Evolutionary conservation across 2,888 invertebrate species (phyloP).

Genomic region (Cordilura impudica): DNA sequence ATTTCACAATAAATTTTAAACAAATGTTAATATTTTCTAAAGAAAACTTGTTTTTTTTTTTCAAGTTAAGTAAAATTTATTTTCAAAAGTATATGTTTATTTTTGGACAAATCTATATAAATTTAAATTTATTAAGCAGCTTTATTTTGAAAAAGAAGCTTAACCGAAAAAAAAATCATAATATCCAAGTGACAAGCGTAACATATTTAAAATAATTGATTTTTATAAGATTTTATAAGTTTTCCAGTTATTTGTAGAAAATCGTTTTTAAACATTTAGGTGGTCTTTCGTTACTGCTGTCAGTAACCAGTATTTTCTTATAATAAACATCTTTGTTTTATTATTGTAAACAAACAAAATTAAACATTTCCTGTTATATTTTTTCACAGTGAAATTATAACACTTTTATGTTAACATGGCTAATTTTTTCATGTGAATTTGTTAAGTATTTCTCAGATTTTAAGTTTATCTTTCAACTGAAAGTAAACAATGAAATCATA

Average conservation of each 20-base stretch:
- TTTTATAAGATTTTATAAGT: neutral
- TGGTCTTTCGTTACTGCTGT: neutral
- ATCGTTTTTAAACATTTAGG: neutral
- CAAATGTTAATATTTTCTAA: neutral
- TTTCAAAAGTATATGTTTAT: neutral
- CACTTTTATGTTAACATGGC: neutral
- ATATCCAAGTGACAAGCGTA: neutral
- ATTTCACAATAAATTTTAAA: neutral
- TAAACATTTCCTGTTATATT: slow-evolving; percentile 5
- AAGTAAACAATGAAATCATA: neutral
- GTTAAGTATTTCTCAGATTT: neutral
- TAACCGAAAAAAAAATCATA: neutral
- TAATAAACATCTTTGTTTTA: slow-evolving; percentile 10
- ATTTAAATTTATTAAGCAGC: slow-evolving; percentile 7
- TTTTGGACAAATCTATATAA: neutral
- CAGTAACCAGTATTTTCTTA: neutral
- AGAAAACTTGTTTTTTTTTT: slow-evolving; percentile 3
- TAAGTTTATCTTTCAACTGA: neutral
- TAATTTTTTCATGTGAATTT: neutral
- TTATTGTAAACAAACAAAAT: neutral
- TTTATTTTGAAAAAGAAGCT: neutral
- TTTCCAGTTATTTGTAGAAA: neutral
- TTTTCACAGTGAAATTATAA: slow-evolving; percentile 12
- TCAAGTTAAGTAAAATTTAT: neutral
- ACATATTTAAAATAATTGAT: neutral